Conservation (phyloP, 2,113 vertebrate genomes). For the Dissostichus mawsoni region DNA sequence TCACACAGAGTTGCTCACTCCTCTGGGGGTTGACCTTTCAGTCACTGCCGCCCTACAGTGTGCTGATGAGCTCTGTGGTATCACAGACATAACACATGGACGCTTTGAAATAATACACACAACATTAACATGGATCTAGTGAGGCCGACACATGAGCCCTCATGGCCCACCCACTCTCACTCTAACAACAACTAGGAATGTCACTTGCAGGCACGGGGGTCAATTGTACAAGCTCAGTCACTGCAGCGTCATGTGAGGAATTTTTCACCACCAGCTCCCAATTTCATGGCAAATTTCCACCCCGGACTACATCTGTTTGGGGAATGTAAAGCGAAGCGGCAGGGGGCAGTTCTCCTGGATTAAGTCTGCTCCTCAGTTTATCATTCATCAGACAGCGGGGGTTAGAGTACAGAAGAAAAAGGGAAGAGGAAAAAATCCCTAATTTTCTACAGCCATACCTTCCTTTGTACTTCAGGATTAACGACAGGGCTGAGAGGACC, state of each 20-base stretch:
- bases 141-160: slow-evolving; percentile 32
- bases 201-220: slow-evolving; percentile 49
- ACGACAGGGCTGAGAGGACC: slow-evolving; percentile 78
- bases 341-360: slow-evolving; percentile 77
- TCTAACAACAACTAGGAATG: slow-evolving; percentile 63
- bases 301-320: slow-evolving; percentile 77
- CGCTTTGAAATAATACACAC: slow-evolving; percentile 38
- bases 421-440: slow-evolving; percentile 57
- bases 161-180: slow-evolving; percentile 57
- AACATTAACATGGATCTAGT: slow-evolving; percentile 40
- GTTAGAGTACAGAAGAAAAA: slow-evolving; percentile 51
- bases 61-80: neutral
- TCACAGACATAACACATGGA: slow-evolving; percentile 9
- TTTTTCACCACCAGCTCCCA: slow-evolving; percentile 72
- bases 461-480: slow-evolving; percentile 85
- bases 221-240: slow-evolving; percentile 67
- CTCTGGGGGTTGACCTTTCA: slow-evolving; percentile 20
- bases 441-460: slow-evolving; percentile 79
- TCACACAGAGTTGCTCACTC: slow-evolving; percentile 11
- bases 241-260: slow-evolving; percentile 69
- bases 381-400: slow-evolving; percentile 81
- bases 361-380: slow-evolving; percentile 84
- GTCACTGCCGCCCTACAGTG: neutral
- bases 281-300: slow-evolving; percentile 85
- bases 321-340: slow-evolving; percentile 77